Conservation (phyloP, 2,797 vertebrate species). For the Podarcis siculus region DNA sequence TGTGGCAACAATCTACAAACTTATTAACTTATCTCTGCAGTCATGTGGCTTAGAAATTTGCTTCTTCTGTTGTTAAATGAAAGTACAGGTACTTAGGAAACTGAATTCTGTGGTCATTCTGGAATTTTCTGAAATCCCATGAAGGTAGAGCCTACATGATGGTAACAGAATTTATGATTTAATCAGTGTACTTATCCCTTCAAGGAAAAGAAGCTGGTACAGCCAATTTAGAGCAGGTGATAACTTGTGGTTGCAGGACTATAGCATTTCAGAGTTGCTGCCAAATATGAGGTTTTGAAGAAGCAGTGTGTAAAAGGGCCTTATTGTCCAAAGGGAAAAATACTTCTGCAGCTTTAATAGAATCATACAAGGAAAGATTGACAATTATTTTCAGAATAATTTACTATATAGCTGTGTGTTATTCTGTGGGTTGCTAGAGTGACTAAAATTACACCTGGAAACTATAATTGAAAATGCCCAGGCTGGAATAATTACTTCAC, state of each 20-base stretch:
- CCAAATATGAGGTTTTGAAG: not conserved
- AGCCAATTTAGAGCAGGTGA: not conserved
- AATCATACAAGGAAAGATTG: not conserved
- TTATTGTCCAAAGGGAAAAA: not conserved
- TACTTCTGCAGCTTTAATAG: not conserved
- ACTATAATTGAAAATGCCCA: constrained; percentile 2
- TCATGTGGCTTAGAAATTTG: not conserved
- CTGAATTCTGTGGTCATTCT: not conserved
- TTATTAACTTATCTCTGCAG: not conserved
- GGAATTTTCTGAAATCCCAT: not conserved
- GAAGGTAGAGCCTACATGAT: not conserved
- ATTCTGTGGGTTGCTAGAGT: not conserved
- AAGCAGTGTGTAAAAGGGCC: not conserved
- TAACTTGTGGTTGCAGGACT: not conserved
- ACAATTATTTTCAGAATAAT: not conserved
- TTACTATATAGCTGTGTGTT: not conserved
- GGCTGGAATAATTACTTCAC: not conserved
- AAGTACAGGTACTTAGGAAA: not conserved
- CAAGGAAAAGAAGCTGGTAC: not conserved
- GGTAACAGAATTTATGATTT: not conserved
- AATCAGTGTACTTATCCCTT: not conserved
- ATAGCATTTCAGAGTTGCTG: not conserved
- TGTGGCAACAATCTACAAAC: not conserved
- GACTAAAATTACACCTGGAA: not conserved
- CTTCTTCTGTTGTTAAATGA: not conserved